Evolutionary conservation across 2,888 invertebrate genomes (phyloP).

Genomic region (Apeira syringaria): DNA sequence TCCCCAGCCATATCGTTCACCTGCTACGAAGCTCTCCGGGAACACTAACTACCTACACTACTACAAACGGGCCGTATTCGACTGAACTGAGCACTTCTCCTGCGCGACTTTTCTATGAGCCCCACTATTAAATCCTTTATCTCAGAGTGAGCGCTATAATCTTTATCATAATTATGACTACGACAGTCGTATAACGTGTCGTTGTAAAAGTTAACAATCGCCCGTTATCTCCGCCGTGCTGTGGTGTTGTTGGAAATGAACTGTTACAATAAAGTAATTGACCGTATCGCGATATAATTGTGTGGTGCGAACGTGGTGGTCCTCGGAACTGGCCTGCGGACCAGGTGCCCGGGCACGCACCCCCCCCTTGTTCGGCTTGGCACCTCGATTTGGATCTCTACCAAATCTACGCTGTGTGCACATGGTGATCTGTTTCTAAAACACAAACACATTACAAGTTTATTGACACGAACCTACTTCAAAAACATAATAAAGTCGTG

Average conservation of each 20-base stretch:
- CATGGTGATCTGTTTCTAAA: constrained; percentile 14
- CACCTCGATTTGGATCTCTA: constrained; percentile 60
- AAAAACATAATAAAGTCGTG: too few species aligned
- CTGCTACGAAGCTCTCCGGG: constrained; percentile 25
- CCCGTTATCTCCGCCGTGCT: constrained; percentile 40
- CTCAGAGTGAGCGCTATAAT: constrained; percentile 58
- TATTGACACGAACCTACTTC: background rate
- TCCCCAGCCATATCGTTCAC: constrained; percentile 50
- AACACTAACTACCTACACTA: too few species aligned
- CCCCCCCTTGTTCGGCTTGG: constrained; percentile 47
- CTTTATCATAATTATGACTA: constrained; percentile 70
- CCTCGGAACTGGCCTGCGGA: constrained; percentile 43
- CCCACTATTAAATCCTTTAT: constrained; percentile 70
- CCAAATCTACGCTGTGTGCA: constrained; percentile 44
- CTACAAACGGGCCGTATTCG: constrained; percentile 42
- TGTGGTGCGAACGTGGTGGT: constrained; percentile 45
- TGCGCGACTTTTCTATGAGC: constrained; percentile 59
- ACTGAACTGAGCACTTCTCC: constrained; percentile 50
- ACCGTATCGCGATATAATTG: constrained; percentile 52
- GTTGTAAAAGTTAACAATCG: constrained; percentile 58
- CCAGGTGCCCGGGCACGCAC: constrained; percentile 47
- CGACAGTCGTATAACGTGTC: constrained; percentile 43
- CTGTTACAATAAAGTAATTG: constrained; percentile 56
- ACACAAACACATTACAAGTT: constrained; percentile 9
- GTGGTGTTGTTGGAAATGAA: constrained; percentile 27